These are phyloP conservation scores for Spatulosminthurus flaviceps DNA, from an alignment of 2,888 invertebrate species.

Conservation along the genomic window DNA sequence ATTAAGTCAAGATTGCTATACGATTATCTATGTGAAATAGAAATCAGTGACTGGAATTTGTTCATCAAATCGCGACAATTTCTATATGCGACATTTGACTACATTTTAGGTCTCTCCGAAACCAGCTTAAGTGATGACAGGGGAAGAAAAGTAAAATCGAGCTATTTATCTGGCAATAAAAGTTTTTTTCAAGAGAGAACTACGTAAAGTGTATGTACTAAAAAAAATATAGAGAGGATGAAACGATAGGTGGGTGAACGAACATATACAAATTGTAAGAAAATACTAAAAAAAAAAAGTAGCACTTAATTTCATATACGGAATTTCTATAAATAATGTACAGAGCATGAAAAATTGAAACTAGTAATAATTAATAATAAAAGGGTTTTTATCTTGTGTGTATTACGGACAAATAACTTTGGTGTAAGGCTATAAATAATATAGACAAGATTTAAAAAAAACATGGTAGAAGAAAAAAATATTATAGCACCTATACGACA, in stretches of 20 bases:
- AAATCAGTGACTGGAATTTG: too few species aligned
- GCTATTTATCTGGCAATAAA: slow-evolving; percentile 45
- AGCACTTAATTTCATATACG: slow-evolving; percentile 16
- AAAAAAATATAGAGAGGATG: neutral
- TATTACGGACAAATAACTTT: slow-evolving; percentile 4
- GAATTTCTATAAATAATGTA: neutral
- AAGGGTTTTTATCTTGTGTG: too few species aligned
- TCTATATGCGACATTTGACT: too few species aligned
- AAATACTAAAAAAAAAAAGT: slow-evolving; percentile 1
- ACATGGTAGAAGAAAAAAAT: too few species aligned
- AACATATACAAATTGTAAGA: neutral
- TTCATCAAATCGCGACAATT: too few species aligned
- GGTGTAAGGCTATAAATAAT: neutral
- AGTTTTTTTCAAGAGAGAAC: neutral
- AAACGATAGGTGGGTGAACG: neutral
- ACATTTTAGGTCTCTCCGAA: too few species aligned
- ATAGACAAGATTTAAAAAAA: too few species aligned
- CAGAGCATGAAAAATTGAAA: too few species aligned
- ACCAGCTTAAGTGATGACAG: too few species aligned
- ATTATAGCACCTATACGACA: neutral
- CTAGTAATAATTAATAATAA: too few species aligned
- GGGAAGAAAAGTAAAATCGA: slow-evolving; percentile 24
- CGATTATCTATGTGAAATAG: too few species aligned
- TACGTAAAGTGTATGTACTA: neutral
- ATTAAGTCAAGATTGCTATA: too few species aligned